Conservation (phyloP, 1,140 invertebrate species). For the Neuroterus valhalla region DNA sequence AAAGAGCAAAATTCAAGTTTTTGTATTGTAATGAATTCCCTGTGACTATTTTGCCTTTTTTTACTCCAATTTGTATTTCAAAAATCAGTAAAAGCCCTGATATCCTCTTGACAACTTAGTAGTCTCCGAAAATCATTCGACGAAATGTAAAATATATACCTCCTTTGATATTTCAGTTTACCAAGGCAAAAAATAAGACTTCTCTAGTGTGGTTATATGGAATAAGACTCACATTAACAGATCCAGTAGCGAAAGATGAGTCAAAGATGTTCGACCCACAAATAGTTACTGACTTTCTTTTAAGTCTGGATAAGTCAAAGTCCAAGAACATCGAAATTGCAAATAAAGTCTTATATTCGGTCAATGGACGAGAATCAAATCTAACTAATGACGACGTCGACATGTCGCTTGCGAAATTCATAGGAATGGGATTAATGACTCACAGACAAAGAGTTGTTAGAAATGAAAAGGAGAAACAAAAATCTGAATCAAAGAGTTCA, state of each 20-base stretch:
- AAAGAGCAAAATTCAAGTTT: no score
- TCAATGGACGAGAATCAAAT: conserved; percentile 45
- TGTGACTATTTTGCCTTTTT: no score
- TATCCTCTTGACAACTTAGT: no score
- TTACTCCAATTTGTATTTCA: no score
- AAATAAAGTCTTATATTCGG: conserved; percentile 48
- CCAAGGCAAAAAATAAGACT: conserved; percentile 65
- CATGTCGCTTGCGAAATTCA: conserved; percentile 41
- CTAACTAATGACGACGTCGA: conserved; percentile 47
- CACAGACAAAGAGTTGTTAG: conserved; percentile 31
- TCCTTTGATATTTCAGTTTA: conserved; percentile 65
- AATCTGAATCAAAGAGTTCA: conserved; percentile 25
- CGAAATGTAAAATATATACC: conserved; percentile 18
- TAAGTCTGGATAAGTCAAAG: conserved; percentile 46
- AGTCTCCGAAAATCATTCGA: no score
- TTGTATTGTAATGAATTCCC: no score
- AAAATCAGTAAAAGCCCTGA: no score
- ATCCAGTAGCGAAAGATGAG: conserved; percentile 47
- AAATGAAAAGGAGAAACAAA: conserved; percentile 29
- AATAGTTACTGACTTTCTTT: conserved; percentile 59
- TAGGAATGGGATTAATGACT: conserved; percentile 36
- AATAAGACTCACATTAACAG: conserved; percentile 64
- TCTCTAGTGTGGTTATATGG: conserved; percentile 72
- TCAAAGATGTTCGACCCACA: conserved; percentile 59
- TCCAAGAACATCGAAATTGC: conserved; percentile 43